Evolutionary conservation across 2,113 vertebrate genomes (phyloP).

Genomic region (Archilochus colubris): DNA sequence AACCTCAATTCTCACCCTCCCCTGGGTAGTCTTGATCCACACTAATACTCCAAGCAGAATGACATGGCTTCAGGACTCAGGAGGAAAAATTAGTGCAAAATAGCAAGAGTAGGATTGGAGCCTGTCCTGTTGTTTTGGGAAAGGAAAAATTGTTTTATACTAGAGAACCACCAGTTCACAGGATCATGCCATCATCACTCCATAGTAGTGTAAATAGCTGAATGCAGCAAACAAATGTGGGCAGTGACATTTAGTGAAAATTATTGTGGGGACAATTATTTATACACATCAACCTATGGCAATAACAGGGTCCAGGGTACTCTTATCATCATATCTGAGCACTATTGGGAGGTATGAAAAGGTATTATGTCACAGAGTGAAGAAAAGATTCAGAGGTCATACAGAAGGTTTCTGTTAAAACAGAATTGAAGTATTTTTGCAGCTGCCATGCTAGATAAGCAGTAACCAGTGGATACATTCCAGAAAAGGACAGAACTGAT

Average conservation of each 20-base stretch:
- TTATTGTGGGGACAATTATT: not conserved
- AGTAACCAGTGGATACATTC: not conserved
- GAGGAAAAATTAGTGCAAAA: not conserved
- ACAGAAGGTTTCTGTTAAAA: not conserved
- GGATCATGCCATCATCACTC: not conserved
- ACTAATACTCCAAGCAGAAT: not conserved
- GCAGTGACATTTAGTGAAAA: not conserved
- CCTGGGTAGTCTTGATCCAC: not conserved
- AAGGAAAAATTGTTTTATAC: not conserved
- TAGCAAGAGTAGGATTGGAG: not conserved
- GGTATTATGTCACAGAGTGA: not conserved
- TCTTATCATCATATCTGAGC: not conserved
- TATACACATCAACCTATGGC: not conserved
- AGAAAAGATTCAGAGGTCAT: not conserved
- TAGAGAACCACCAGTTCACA: not conserved
- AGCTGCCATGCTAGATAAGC: not conserved
- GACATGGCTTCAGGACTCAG: not conserved
- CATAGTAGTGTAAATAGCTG: not conserved
- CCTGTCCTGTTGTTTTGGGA: not conserved
- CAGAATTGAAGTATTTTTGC: not conserved
- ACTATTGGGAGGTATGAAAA: not conserved
- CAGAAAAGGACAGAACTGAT: not conserved
- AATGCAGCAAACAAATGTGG: not conserved
- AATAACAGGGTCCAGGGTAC: not conserved
- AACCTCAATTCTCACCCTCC: not conserved